Base-by-base conservation (phyloP, 2,888 invertebrate species). In the Heterodera filipjevi region DNA sequence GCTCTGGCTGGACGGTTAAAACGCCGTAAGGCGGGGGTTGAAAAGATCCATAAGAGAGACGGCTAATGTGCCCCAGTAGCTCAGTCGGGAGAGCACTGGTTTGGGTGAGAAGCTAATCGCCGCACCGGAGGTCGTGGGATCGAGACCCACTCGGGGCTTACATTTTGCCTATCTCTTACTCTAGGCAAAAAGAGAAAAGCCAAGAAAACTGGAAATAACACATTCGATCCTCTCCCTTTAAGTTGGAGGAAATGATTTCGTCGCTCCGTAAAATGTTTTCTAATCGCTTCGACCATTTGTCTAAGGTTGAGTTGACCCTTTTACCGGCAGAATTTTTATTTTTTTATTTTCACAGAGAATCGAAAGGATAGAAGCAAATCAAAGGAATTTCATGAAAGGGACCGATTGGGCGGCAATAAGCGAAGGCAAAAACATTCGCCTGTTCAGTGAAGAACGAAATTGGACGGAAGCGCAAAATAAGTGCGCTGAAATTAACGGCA, bases 351-450 rank as follows among this genome's bases (percentile, higher is more conserved):
- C 33, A 8, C 66, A 81, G 81, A 71, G 79, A 76, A 68, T 81
- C 12, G 81, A 79, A n/a, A 39, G 79, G 44, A 46, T 81, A 27
- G 81, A 81, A n/a, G 71, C 76, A 22, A 81, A 81, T 53, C 79
- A 81, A 66, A 53, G 76, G 68, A 49, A 75, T 32, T 71, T 79
- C 14, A 76, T 79, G 72, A 79, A 80, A 46, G 81, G 80, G 59
- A 80, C 66, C 79, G 70, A 68, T 19, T 27, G 59, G 53, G 46
- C 80, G 44, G 72, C 53, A 33, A 74, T 66, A 2, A 66, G 73
- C 71, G 68, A 72, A n/a, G 59, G 44, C 3, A 79, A 79, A 39
- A 59, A 71, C 12, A 78, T 79, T 33, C 79, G 79, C 39, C 46
- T 77, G 35, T 80, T 80, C 64, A 30, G 39, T 10, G 39, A 39